Percentiles rank a stretch among this genome's conserved stretches.
These are phyloP conservation scores for Oscheius sp. DNA, from an alignment of 2,888 invertebrate genomes.

Conservation along the genomic window DNA sequence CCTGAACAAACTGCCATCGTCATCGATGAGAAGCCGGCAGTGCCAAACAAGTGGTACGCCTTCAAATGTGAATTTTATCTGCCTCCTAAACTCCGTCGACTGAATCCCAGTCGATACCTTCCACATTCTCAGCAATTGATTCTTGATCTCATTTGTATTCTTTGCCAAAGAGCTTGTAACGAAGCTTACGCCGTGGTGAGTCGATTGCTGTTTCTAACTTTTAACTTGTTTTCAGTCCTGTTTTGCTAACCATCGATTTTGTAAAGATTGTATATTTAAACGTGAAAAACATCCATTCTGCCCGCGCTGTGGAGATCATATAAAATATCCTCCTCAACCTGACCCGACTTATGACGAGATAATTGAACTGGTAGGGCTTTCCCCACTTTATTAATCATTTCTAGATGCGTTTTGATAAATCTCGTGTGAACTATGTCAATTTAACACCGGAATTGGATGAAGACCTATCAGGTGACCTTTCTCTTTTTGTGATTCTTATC, in stretches of 20 bases:
- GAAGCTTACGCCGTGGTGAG: conserved; percentile 20
- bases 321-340: neutral
- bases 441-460: neutral
- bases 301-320: conserved; percentile 9
- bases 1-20: neutral
- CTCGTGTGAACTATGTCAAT: conserved; percentile 10
- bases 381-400: neutral
- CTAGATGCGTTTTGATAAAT: neutral
- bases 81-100: neutral
- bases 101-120: neutral
- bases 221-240: conserved; percentile 8
- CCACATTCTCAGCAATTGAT: conserved; percentile 5
- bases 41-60: neutral
- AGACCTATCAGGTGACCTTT: conserved; percentile 3
- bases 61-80: conserved; percentile 1
- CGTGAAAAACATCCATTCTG: neutral
- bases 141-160: conserved; percentile 14
- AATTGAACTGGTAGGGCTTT: neutral
- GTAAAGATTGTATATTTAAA: conserved; percentile 9
- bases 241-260: conserved; percentile 11
- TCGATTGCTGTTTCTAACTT: neutral
- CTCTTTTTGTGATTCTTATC: too few relatives aligned
- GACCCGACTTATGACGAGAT: conserved; percentile 5
- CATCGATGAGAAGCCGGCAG: neutral
- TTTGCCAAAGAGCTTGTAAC: conserved; percentile 23